phyloP scores from a whole-genome alignment of 2,888 invertebrate genomes.

The Drosophila koepferae region DNA sequence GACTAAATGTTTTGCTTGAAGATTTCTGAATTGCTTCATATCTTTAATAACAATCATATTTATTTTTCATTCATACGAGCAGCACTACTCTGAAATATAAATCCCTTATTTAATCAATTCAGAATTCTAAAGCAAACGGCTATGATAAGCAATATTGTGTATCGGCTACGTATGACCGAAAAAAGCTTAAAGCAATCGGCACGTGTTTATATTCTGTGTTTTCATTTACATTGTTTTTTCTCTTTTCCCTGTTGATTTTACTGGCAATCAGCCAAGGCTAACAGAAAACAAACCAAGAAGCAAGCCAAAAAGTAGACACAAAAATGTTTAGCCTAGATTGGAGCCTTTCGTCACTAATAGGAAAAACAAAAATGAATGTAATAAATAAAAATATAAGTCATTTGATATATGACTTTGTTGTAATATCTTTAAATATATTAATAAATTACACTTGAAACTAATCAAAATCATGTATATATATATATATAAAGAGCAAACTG shows the following conservation, averaged over 20 bases:
- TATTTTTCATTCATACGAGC: background rate
- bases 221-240: slow-evolving; percentile 31
- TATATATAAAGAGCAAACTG: background rate
- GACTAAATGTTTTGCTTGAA: background rate
- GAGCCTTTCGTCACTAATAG: slow-evolving; percentile 17
- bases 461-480: background rate
- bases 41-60: background rate
- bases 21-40: background rate
- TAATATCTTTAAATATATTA: background rate
- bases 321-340: slow-evolving; percentile 20
- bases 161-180: slow-evolving; percentile 49
- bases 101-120: background rate
- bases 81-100: too few species aligned
- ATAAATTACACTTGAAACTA: background rate
- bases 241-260: slow-evolving; percentile 27
- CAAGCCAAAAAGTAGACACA: slow-evolving; percentile 15
- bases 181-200: slow-evolving; percentile 7
- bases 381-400: slow-evolving; percentile 23
- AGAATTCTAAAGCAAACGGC: background rate
- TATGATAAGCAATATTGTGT: slow-evolving; percentile 34
- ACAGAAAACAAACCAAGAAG: slow-evolving; percentile 25
- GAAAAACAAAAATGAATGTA: slow-evolving; percentile 3
- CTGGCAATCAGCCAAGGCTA: slow-evolving; percentile 66
- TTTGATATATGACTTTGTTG: slow-evolving; percentile 18
- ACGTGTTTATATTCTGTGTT: slow-evolving; percentile 36